A percentile compares a stretch with the other conserved stretches of the same genome.
phyloP scores from a whole-genome alignment of 1,140 invertebrate genomes.

The Popillia japonica region DNA sequence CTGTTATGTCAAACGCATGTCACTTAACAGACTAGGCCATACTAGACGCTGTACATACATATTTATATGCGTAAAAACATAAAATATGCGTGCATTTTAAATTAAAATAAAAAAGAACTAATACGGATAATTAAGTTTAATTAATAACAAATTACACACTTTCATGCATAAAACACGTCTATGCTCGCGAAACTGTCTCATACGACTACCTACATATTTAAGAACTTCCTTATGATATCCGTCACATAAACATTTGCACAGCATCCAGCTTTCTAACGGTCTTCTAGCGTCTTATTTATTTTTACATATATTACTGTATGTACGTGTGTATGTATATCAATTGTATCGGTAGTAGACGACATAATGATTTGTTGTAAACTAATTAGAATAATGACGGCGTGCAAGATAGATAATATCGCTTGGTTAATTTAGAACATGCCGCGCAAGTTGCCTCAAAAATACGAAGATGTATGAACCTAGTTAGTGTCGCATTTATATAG shows the following conservation, averaged over 20 bases:
- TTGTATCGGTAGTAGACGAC: not conserved
- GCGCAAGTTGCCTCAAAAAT: not conserved
- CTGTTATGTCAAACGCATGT: too few relatives aligned
- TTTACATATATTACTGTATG: not conserved
- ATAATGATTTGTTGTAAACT: conserved; percentile 27
- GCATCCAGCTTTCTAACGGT: conserved; percentile 19
- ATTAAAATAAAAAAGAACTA: not conserved
- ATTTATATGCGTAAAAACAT: not conserved
- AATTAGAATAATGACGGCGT: conserved; percentile 23
- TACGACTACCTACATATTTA: not conserved
- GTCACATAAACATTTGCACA: not conserved
- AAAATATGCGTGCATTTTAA: not conserved
- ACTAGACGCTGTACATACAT: too few relatives aligned
- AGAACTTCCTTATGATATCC: not conserved
- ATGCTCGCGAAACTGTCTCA: not conserved
- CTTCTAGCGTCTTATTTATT: not conserved
- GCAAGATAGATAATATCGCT: not conserved
- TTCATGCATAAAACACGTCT: not conserved
- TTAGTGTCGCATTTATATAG: not conserved
- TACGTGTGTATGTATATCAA: not conserved
- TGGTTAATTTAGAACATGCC: not conserved
- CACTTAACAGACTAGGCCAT: too few relatives aligned
- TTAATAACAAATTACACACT: not conserved
- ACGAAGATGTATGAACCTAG: not conserved
- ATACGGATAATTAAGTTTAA: not conserved